Evolutionary conservation across 2,797 vertebrate genomes (phyloP), one percentile per base, ranked within the genome.

Genomic region (Crocodylus rhombifer): DNA sequence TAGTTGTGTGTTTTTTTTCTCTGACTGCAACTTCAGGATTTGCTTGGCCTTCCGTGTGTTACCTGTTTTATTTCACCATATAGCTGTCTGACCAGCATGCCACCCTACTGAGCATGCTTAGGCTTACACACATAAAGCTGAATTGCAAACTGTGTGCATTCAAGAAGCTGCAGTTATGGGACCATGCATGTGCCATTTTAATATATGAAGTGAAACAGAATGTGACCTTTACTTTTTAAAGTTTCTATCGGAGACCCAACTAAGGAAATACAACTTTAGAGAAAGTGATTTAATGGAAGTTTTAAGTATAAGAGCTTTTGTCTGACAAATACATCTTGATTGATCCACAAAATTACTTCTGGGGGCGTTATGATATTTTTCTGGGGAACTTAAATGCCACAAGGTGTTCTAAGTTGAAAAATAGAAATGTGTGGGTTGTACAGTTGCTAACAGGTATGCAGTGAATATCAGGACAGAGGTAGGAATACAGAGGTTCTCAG

Each of bases 371-470:
- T 14, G 73, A 97, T 90, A 95, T 95, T 96, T 94, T 97, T 80
- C 92, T 89, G 0, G 82, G 94, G 96, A 94, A 91, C 96, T 93
- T 95, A 94, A 96, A 95, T 95, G 93, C 94, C 90, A 80, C 92
- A 86, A 95, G 95, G 94, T 95, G 97, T 95, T 96, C 93, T 95
- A 78, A 83, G 33, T 86, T 93, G 96, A 95, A 97, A 97, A 97
- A 97, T 96, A 96, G 95, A 58, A 85, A 21, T 1, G 88, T 87
- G 96, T 95, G 95, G 96, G 96, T 96, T 93, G 96, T 86, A 87
- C 82, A 95, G 94, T 76, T 84, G 82, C 94, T 94, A 89, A 92
- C 92, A 94, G 91, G 92, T 94, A 75, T 83, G 90, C 81, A 86
- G 94, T 92, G 92, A 93, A 87, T 78, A 91, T 57, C 93, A 92